Evolutionary conservation across 2,113 vertebrate genomes (phyloP), one percentile per base, ranked within the genome.

Genomic region (Salvelinus sp.): DNA sequence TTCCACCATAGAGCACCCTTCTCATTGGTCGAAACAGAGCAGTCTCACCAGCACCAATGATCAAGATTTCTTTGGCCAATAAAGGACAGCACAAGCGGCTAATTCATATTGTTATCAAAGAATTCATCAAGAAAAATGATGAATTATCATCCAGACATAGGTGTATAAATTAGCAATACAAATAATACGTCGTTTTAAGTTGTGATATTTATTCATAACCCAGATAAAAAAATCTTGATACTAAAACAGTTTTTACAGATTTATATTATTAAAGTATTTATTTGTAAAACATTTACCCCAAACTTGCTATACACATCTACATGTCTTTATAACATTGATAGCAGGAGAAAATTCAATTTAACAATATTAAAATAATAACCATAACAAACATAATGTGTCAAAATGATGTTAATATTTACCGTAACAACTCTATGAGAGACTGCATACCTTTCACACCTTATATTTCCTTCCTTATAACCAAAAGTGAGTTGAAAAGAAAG

Each of bases 151-250:
- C 2, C 18, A 62, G 58, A 16, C n/a, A 23, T 57, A 62, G 48
- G 12, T 7, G 64, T 14, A 65, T 23, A 20, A 64, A 65, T 62
- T 20, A 22, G 60, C 58, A 66, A 71, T 38, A 16, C 30, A 50
- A 74, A 77, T 72, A 47, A 70, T 57, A 38, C 69, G 7, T 70
- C 1, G 72, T 71, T 72, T 75, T 65, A 54, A 72, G 4, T 58
- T 33, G 12, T 92, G 90, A 93, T 92, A 93, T 95, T 94, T 94
- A 93, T 94, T 94, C 88, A 92, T 95, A 92, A 93, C 90, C 92
- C 82, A 90, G 93, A 88, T 88, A 94, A 93, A 94, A 94, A 96
- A 94, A 93, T 92, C 86, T 93, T 92, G 87, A 93, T 93, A 94
- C 92, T 94, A 92, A 94, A 94, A 92, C 90, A 93, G 87, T 91